Evolutionary conservation across 2,797 vertebrate genomes (phyloP).

Genomic region (Chaetodon trifasciatus): DNA sequence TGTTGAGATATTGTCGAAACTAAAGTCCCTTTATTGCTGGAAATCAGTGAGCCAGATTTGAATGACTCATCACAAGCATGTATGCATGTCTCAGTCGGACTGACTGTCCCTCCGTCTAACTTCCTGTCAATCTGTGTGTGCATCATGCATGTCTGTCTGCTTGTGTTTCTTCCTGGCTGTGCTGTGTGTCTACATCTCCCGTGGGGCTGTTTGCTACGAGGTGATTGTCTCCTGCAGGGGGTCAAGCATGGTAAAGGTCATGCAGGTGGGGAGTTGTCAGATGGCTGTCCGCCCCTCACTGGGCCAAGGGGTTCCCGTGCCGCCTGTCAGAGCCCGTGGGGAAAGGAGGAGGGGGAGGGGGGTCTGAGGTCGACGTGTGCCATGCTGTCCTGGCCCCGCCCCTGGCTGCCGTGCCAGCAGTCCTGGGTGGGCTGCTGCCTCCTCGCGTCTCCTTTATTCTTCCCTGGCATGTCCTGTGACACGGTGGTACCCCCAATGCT

Average conservation of each 20-base stretch:
- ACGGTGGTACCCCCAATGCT: slow-evolving; percentile 49
- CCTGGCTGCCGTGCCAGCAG: slow-evolving; percentile 68
- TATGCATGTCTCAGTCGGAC: slow-evolving; percentile 18
- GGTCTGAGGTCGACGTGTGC: slow-evolving; percentile 79
- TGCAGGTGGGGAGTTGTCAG: slow-evolving; percentile 86
- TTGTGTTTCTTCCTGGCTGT: slow-evolving; percentile 48
- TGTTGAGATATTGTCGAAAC: background rate
- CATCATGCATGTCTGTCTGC: slow-evolving; percentile 23
- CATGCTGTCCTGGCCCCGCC: slow-evolving; percentile 80
- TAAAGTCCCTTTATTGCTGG: background rate
- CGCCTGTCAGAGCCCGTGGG: slow-evolving; percentile 74
- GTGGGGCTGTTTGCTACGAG: slow-evolving; percentile 76
- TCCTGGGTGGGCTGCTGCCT: slow-evolving; percentile 72
- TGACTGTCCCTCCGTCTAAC: slow-evolving; percentile 18
- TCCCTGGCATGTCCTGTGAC: slow-evolving; percentile 66
- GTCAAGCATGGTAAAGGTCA: slow-evolving; percentile 88
- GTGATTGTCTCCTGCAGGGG: slow-evolving; percentile 83
- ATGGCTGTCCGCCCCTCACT: slow-evolving; percentile 77
- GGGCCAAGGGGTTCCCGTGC: slow-evolving; percentile 74
- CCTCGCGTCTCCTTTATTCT: slow-evolving; percentile 59
- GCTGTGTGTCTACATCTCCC: slow-evolving; percentile 71
- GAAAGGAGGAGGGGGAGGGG: slow-evolving; percentile 48
- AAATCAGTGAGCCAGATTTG: background rate
- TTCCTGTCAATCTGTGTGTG: slow-evolving; percentile 40
- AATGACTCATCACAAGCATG: slow-evolving; percentile 23